Evolutionary conservation across 2,113 vertebrate genomes (phyloP).

Genomic region (Strix uralensis): DNA sequence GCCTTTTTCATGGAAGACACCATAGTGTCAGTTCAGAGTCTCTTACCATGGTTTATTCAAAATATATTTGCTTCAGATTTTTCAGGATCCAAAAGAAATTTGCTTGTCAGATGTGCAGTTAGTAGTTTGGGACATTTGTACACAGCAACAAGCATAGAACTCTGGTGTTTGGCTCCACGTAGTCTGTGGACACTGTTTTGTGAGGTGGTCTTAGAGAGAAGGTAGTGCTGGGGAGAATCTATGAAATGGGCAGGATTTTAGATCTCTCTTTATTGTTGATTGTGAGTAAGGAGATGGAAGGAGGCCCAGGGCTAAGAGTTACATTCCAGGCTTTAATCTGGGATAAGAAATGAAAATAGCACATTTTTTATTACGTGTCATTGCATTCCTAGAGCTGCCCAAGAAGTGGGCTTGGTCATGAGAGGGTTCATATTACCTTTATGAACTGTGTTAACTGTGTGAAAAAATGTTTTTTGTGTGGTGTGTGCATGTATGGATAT

Average conservation of each 20-base stretch:
- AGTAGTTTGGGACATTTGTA: not conserved
- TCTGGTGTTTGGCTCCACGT: not conserved
- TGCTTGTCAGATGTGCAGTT: not conserved
- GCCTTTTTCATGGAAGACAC: not conserved
- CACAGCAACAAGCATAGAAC: fast-evolving
- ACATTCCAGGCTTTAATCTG: not conserved
- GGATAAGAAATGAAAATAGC: not conserved
- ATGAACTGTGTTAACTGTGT: not conserved
- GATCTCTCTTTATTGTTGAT: not conserved
- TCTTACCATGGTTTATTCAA: not conserved
- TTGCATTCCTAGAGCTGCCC: not conserved
- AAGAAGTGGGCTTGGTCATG: not conserved
- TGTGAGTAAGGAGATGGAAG: not conserved
- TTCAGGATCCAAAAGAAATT: not conserved
- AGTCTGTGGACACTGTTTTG: not conserved
- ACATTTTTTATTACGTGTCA: not conserved
- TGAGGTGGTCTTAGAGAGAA: not conserved
- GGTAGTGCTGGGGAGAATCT: not conserved
- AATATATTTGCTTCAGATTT: not conserved
- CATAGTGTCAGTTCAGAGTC: not conserved
- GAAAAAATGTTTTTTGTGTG: not conserved
- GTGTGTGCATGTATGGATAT: not conserved
- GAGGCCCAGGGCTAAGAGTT: not conserved
- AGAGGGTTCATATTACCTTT: not conserved
- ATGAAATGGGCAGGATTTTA: not conserved